Conservation (phyloP, 2,888 invertebrate species). For the Lasius platythorax region DNA sequence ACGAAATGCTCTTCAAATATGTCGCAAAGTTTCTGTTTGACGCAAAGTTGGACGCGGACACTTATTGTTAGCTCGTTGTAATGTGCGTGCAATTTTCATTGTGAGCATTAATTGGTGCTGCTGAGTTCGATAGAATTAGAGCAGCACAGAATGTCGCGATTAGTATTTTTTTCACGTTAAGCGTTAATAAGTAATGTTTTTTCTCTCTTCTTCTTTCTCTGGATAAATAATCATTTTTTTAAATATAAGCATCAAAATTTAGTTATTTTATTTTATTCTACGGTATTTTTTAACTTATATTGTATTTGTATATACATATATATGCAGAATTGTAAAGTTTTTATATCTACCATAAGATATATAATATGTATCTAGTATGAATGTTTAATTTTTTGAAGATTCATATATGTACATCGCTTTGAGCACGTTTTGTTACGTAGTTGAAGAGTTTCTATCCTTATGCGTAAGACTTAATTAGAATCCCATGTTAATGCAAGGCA, state of each 20-base stretch:
- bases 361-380: not conserved
- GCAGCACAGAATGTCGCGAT: not conserved
- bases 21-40: conserved; percentile 37
- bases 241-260: not conserved
- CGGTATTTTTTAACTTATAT: not conserved
- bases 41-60: conserved; percentile 5
- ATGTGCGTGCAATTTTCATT: not conserved
- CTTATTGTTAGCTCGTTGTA: not conserved
- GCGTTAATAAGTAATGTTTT: not conserved
- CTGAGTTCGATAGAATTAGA: not conserved
- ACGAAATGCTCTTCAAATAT: conserved; percentile 26
- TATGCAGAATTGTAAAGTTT: not conserved
- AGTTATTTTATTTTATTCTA: not conserved
- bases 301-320: not conserved
- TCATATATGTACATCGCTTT: not conserved
- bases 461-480: conserved; percentile 21
- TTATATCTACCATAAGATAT: not conserved
- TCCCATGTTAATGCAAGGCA: not conserved
- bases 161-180: not conserved
- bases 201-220: not conserved
- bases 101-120: not conserved
- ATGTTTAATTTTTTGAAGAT: not conserved
- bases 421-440: not conserved
- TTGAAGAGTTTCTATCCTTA: conserved; percentile 3
- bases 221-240: too few relatives aligned